These are phyloP conservation scores for Gopherus flavomarginatus DNA, from an alignment of 2,113 vertebrate species.

Conservation along the genomic window DNA sequence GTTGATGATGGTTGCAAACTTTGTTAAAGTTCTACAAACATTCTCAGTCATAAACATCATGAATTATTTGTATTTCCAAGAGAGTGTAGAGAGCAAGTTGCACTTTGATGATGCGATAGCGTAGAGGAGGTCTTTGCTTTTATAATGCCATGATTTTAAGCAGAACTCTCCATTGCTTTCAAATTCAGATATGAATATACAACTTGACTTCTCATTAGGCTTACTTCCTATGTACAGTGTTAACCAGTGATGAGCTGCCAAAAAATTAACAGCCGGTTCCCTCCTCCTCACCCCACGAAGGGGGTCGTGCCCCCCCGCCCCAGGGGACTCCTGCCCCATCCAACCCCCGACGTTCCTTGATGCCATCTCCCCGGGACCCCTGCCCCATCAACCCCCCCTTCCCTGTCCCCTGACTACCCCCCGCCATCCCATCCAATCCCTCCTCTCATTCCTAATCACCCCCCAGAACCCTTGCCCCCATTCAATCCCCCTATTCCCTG, in stretches of 20 bases:
- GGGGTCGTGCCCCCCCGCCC: too few relatives aligned
- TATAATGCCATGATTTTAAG: conserved; percentile 14
- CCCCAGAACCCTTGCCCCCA: too few relatives aligned
- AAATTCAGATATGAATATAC: conserved; percentile 15
- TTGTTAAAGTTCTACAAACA: conserved; percentile 22
- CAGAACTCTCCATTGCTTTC: not conserved
- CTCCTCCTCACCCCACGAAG: too few relatives aligned
- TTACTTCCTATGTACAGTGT: conserved; percentile 5
- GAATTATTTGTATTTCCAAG: conserved; percentile 23
- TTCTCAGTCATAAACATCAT: conserved; percentile 19
- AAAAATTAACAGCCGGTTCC: too few relatives aligned
- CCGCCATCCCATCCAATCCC: too few relatives aligned
- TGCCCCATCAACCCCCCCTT: too few relatives aligned
- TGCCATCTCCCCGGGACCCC: too few relatives aligned
- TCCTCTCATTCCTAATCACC: too few relatives aligned
- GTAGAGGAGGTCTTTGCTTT: not conserved
- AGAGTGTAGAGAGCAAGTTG: not conserved
- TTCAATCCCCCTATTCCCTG: too few relatives aligned
- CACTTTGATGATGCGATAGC: not conserved
- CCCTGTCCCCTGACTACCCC: too few relatives aligned
- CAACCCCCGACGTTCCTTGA: too few relatives aligned
- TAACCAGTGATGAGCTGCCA: not conserved
- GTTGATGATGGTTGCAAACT: conserved; percentile 24
- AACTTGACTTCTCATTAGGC: conserved; percentile 21
- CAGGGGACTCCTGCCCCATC: too few relatives aligned